Evolutionary conservation across 1,140 invertebrate genomes (phyloP).

Genomic region (Ostrea edulis): DNA sequence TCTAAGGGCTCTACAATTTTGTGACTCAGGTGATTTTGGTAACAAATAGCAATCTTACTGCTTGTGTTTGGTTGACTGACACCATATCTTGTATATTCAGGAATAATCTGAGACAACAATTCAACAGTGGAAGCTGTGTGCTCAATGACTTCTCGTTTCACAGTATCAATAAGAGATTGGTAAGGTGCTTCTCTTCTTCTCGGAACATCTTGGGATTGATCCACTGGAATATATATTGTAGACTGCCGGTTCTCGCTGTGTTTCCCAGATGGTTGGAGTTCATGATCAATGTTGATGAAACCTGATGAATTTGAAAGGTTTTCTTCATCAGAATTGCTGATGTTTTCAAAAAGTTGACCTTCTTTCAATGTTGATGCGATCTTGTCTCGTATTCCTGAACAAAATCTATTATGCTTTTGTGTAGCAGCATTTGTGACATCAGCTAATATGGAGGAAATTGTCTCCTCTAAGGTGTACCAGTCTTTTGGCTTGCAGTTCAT

Average conservation of each 20-base stretch:
- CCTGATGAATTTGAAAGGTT: background rate
- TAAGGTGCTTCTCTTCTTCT: slow-evolving; percentile 15
- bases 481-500: slow-evolving; percentile 46
- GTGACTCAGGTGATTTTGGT: slow-evolving; percentile 50
- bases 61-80: slow-evolving; percentile 8
- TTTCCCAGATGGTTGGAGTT: background rate
- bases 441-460: slow-evolving; percentile 40
- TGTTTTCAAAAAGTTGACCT: slow-evolving; percentile 30
- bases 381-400: slow-evolving; percentile 40
- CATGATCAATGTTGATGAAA: slow-evolving; percentile 46
- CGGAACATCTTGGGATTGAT: background rate
- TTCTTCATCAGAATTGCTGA: background rate
- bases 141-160: slow-evolving; percentile 50
- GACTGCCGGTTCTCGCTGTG: background rate
- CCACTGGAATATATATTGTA: background rate
- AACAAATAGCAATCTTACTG: slow-evolving; percentile 52
- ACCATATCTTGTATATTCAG: background rate
- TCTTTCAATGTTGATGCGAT: slow-evolving; percentile 44
- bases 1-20: slow-evolving; percentile 40
- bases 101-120: background rate
- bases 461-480: slow-evolving; percentile 54
- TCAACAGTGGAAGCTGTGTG: slow-evolving; percentile 38
- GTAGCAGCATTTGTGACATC: slow-evolving; percentile 16
- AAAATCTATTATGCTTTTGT: slow-evolving; percentile 39
- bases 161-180: slow-evolving; percentile 45